Percentiles rank a stretch among this genome's conserved stretches.
phyloP scores from a whole-genome alignment of 2,797 vertebrate species.

The Pseudochirops corinnae region DNA sequence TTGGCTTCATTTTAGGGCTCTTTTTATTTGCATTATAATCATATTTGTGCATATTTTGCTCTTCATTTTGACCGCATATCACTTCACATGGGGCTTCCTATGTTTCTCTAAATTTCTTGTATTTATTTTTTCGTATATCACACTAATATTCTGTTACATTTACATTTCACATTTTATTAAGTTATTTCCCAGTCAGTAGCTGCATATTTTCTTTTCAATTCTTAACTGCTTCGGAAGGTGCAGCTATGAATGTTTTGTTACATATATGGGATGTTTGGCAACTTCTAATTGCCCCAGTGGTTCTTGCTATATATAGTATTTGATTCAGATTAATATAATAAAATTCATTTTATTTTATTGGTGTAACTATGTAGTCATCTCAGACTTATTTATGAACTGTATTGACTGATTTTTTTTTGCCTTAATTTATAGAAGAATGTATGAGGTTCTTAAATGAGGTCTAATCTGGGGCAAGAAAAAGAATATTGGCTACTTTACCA shows the following conservation, averaged over 20 bases:
- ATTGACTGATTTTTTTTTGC: neutral
- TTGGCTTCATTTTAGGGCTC: neutral
- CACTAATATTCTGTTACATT: neutral
- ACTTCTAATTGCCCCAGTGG: neutral
- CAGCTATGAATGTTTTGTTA: neutral
- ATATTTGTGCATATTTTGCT: neutral
- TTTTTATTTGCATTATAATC: neutral
- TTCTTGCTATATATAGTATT: neutral
- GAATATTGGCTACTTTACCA: neutral
- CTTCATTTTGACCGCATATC: neutral
- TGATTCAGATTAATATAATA: neutral
- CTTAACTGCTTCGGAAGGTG: neutral
- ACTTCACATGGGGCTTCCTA: neutral
- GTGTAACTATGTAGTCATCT: neutral
- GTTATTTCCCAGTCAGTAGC: neutral
- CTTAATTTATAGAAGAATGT: neutral
- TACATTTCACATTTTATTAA: neutral
- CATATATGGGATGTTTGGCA: neutral
- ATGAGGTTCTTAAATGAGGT: neutral
- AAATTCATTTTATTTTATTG: neutral
- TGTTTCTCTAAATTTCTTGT: neutral
- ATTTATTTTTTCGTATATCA: neutral
- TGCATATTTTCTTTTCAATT: neutral
- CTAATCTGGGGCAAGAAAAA: neutral
- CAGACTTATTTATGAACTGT: neutral